Percentiles rank a stretch among this genome's conserved stretches.
phyloP scores from a whole-genome alignment of 2,113 vertebrate species.

The Callorhinus ursinus region DNA sequence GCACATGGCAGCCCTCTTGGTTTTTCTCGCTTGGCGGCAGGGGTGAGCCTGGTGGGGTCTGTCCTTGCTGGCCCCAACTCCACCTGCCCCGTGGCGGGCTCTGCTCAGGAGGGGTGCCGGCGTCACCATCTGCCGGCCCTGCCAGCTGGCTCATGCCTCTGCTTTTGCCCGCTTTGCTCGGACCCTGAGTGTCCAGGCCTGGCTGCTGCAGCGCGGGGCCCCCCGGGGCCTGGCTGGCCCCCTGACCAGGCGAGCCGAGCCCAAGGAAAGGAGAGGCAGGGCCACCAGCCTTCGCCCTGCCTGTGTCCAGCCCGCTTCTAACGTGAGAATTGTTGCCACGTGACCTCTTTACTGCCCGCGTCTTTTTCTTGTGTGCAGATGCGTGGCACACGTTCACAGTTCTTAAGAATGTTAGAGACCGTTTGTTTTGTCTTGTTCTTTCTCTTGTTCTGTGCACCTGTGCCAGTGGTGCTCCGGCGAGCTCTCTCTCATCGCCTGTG shows the following conservation, averaged over 20 bases:
- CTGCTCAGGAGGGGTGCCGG: rapidly evolving
- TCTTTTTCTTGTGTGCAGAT: neutral
- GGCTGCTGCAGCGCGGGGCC: neutral
- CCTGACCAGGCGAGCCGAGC: constrained; percentile 16
- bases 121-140: rapidly evolving
- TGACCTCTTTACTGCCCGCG: no score
- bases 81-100: rapidly evolving
- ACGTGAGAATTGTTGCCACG: rapidly evolving
- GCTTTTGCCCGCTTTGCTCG: rapidly evolving
- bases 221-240: neutral
- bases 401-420: neutral
- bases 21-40: rapidly evolving
- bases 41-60: rapidly evolving
- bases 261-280: no score
- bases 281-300: rapidly evolving
- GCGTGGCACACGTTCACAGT: rapidly evolving
- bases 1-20: rapidly evolving
- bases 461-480: rapidly evolving
- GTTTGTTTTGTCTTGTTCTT: rapidly evolving
- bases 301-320: rapidly evolving
- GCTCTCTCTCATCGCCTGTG: rapidly evolving
- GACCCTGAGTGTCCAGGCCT: neutral
- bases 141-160: neutral
- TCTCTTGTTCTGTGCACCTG: rapidly evolving
- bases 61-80: rapidly evolving